Conservation (phyloP, 2,797 vertebrate species). For the Pseudocheirus occidentalis region DNA sequence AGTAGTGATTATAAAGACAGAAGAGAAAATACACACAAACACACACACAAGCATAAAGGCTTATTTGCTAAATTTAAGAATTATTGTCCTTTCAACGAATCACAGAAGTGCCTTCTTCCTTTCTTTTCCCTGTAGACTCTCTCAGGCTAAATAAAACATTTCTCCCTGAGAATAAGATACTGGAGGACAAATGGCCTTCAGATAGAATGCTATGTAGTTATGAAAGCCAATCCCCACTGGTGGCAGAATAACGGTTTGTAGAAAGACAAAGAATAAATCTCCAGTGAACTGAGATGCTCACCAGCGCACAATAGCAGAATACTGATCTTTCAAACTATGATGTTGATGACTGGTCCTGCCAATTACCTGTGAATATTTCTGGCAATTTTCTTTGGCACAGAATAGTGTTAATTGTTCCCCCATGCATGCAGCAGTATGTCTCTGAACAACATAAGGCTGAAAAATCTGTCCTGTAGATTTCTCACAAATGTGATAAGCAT, state of each 20-base stretch:
- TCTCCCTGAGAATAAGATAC: slow-evolving; percentile 11
- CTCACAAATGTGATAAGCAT: slow-evolving; percentile 24
- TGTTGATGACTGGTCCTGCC: slow-evolving; percentile 35
- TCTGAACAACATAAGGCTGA: slow-evolving; percentile 7
- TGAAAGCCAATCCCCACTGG: slow-evolving; percentile 28
- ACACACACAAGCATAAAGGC: background rate
- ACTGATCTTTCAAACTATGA: background rate
- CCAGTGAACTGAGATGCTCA: background rate
- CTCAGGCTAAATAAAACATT: slow-evolving; percentile 50
- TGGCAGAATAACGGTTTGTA: slow-evolving; percentile 51
- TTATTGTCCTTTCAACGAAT: background rate
- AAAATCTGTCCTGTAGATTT: slow-evolving; percentile 22
- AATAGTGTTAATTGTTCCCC: slow-evolving; percentile 28
- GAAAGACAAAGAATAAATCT: slow-evolving; percentile 44
- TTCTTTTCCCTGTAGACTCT: background rate
- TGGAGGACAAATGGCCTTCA: slow-evolving; percentile 20
- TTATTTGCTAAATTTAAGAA: slow-evolving; percentile 28
- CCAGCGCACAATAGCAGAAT: background rate
- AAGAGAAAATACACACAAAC: background rate
- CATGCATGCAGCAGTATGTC: background rate
- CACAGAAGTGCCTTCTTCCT: background rate
- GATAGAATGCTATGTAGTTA: slow-evolving; percentile 35
- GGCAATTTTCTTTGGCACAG: slow-evolving; percentile 17
- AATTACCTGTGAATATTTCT: slow-evolving; percentile 32
- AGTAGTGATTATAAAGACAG: background rate